Evolutionary conservation across 23 tunicate genomes (phyloP), one percentile per base, ranked within the genome.

Genomic region (Ascidia mentula): DNA sequence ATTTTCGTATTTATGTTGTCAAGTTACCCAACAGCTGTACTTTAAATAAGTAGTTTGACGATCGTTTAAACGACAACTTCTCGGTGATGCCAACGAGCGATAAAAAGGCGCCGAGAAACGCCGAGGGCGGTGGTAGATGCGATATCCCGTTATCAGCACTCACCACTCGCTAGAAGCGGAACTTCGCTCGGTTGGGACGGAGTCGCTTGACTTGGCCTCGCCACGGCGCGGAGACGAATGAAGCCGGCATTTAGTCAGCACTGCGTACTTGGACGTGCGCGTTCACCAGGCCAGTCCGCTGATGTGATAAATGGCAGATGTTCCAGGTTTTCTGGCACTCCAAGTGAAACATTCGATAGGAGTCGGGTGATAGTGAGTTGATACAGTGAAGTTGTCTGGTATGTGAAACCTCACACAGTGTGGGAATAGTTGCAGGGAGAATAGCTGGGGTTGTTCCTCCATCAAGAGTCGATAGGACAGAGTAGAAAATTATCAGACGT

Each of bases 41-140:
- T n/a, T n/a, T n/a, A n/a, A n/a, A n/a, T n/a, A n/a, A n/a, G n/a
- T n/a, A n/a, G n/a, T n/a, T n/a, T n/a, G n/a, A n/a, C n/a, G n/a
- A n/a, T n/a, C n/a, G n/a, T n/a, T n/a, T n/a, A n/a, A n/a, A n/a
- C n/a, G n/a, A n/a, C n/a, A n/a, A n/a, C n/a, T n/a, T n/a, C n/a
- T n/a, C n/a, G n/a, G n/a, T n/a, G n/a, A n/a, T n/a, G n/a, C n/a
- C 65, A 28, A 53, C 65, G 65, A 9, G 65, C 65, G 65, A 53
- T 53, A 53, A 53, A 53, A 20, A 9, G 24, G 65, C 65, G 65
- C 65, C 13, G 22, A 6, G 7, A 28, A 26, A 3, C 24, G 65
- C 65, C 65, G 65, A 26, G 65, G 65, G 65, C 65, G 28, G 24
- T 28, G 65, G 65, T 26, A 53, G 4, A 53, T 6, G 28, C 28